Evolutionary conservation across 2,113 vertebrate genomes (phyloP).

Genomic region (Gyps fulvus): DNA sequence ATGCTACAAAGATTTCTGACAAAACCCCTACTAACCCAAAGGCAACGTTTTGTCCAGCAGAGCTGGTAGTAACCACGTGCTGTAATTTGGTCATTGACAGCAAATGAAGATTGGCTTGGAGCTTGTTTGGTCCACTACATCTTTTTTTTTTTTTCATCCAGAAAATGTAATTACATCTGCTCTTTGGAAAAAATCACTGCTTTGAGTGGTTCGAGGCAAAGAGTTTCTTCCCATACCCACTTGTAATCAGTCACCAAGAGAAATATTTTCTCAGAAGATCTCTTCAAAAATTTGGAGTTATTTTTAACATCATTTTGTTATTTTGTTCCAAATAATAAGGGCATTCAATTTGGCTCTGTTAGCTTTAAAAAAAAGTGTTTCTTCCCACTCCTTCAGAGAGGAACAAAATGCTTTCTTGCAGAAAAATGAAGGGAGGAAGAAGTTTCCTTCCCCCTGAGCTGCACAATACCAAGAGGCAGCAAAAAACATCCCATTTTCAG

Average conservation of each 20-base stretch:
- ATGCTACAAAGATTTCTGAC: background rate
- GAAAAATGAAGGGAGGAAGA: background rate
- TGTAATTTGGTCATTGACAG: background rate
- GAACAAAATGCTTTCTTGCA: background rate
- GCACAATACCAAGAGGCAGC: background rate
- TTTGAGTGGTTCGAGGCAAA: background rate
- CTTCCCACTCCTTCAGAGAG: background rate
- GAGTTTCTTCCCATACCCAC: background rate
- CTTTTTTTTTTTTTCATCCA: background rate
- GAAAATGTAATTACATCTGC: background rate
- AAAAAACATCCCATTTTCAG: background rate
- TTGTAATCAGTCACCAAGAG: background rate
- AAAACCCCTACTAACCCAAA: background rate
- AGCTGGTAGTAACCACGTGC: background rate
- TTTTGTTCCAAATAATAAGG: background rate
- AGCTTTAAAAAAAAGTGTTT: background rate
- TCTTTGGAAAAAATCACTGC: background rate
- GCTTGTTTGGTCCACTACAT: background rate
- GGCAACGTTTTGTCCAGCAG: accelerated
- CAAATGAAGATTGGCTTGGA: background rate
- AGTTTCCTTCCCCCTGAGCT: background rate
- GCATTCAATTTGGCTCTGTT: background rate
- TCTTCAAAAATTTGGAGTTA: background rate
- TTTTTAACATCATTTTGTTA: background rate
- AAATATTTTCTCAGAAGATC: background rate